These are phyloP conservation scores for Ageneiosus marmoratus DNA, from an alignment of 2,113 vertebrate species.

Conservation along the genomic window DNA sequence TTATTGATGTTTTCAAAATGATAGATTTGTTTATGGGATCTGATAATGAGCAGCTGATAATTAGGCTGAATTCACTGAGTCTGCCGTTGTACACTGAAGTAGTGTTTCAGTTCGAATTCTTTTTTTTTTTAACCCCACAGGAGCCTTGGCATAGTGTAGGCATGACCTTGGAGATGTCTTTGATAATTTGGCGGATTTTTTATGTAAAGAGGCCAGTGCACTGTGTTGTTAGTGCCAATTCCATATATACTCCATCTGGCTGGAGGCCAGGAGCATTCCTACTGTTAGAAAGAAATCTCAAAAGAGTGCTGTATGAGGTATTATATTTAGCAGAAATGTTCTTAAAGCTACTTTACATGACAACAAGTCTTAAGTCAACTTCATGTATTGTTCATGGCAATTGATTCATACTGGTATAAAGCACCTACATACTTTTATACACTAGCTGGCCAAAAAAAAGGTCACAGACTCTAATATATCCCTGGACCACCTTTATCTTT, in stretches of 20 bases:
- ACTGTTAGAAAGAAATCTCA: conserved; percentile 28
- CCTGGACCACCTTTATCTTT: too few species aligned
- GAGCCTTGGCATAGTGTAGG: conserved; percentile 29
- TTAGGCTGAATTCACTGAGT: background rate
- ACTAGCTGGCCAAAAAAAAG: too few species aligned
- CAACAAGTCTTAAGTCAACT: background rate
- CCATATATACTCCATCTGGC: conserved; percentile 13
- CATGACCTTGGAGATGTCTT: conserved; percentile 46
- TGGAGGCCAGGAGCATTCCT: background rate
- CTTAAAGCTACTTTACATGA: background rate
- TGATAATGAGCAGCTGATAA: background rate
- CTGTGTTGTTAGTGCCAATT: conserved; percentile 21
- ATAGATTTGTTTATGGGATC: conserved; percentile 18
- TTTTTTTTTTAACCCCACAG: background rate
- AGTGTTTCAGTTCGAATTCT: background rate
- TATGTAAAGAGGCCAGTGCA: conserved; percentile 31
- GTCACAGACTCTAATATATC: too few species aligned
- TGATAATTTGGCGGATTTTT: conserved; percentile 42
- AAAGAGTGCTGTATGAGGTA: background rate
- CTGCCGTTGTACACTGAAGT: background rate
- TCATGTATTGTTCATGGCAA: background rate
- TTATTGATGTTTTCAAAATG: conserved; percentile 18
- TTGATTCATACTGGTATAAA: background rate
- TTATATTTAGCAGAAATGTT: background rate
- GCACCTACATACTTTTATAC: too few species aligned